Evolutionary conservation across 1,140 invertebrate species (phyloP).

Genomic region (Samia ricini): DNA sequence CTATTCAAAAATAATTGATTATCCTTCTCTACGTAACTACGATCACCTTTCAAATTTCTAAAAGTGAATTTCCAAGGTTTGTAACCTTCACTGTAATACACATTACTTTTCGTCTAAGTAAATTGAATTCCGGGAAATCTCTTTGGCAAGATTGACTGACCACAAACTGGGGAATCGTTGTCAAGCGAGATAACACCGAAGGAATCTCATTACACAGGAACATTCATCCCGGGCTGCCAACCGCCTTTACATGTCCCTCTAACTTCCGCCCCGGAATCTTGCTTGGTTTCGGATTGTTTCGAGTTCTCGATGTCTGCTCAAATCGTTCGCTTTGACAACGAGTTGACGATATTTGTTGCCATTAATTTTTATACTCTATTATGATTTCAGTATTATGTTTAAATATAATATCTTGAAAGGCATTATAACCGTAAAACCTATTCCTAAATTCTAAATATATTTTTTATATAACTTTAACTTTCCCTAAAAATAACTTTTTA

Average conservation of each 20-base stretch:
- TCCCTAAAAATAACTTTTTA: no score
- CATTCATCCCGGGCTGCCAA: slow-evolving; percentile 44
- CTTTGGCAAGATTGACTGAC: slow-evolving; percentile 62
- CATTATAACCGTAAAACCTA: no score
- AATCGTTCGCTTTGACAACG: background rate
- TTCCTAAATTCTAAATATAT: no score
- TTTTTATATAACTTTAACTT: no score
- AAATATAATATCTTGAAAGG: no score
- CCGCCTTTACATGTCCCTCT: slow-evolving; percentile 41
- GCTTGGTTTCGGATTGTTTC: slow-evolving; percentile 32
- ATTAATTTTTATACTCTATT: no score
- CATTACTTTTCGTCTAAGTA: slow-evolving; percentile 65
- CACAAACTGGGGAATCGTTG: slow-evolving; percentile 70
- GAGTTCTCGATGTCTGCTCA: slow-evolving; percentile 15
- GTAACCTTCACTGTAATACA: background rate
- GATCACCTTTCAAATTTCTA: no score
- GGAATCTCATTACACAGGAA: slow-evolving; percentile 68
- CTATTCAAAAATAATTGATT: no score
- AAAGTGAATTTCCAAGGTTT: no score
- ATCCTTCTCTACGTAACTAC: no score
- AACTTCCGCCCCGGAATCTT: slow-evolving; percentile 42
- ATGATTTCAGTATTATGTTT: slow-evolving; percentile 9
- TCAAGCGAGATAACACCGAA: slow-evolving; percentile 66
- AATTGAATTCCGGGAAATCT: slow-evolving; percentile 65
- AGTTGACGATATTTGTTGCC: no score